Percentiles rank a stretch among this genome's conserved stretches.
Conservation (phyloP, 2,113 vertebrate genomes). For the Antidorcas marsupialis region DNA sequence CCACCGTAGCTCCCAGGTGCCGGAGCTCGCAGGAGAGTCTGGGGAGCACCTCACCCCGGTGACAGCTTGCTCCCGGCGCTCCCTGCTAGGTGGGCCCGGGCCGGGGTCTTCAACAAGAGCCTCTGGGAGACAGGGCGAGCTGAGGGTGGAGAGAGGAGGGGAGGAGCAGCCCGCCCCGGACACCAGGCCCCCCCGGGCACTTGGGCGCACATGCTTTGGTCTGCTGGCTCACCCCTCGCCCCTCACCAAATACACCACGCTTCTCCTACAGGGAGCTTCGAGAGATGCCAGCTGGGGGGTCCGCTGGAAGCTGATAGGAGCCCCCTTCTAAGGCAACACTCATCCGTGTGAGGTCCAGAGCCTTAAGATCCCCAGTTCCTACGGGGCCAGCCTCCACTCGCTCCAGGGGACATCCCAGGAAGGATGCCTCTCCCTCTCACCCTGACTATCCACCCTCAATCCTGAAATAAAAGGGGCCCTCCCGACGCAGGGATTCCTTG, state of each 20-base stretch:
- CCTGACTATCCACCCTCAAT: neutral
- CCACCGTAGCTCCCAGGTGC: neutral
- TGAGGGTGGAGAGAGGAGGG: neutral
- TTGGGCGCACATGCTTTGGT: neutral
- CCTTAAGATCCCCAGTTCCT: neutral
- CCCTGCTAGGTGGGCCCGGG: neutral
- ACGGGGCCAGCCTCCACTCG: accelerated
- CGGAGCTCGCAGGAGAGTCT: neutral
- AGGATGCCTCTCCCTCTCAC: neutral
- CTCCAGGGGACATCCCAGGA: neutral
- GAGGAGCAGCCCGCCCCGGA: neutral
- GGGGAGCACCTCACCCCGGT: neutral
- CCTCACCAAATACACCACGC: neutral
- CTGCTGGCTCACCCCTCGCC: neutral
- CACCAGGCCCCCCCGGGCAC: neutral
- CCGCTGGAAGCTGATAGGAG: constrained; percentile 51
- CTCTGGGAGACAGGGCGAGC: neutral
- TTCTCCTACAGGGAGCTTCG: neutral
- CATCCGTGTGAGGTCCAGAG: too few relatives aligned
- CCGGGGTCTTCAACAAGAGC: neutral
- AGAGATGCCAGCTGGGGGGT: constrained; percentile 41
- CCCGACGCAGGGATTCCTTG: accelerated
- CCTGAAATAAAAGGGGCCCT: neutral
- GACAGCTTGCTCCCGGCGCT: neutral
- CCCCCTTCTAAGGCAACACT: constrained; percentile 25